Conservation (phyloP, 2,113 vertebrate species). For the Gulo gulo region DNA sequence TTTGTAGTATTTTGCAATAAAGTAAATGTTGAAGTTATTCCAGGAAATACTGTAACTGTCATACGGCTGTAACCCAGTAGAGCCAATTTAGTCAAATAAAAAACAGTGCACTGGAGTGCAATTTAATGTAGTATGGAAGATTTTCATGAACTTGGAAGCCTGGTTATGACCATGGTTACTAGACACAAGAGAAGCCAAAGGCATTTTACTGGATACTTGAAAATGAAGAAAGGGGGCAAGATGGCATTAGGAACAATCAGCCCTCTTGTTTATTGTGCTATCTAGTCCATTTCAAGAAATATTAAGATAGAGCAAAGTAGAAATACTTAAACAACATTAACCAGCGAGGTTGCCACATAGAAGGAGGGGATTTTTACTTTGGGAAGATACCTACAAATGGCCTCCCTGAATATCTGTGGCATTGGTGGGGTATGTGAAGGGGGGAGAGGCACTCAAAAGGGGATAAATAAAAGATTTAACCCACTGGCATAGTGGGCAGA, state of each 20-base stretch:
- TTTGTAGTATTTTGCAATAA: constrained; percentile 48
- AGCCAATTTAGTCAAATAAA: constrained; percentile 21
- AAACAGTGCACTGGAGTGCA: neutral
- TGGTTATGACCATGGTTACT: constrained; percentile 22
- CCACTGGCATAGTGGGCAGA: neutral
- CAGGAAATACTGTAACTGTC: constrained; percentile 44
- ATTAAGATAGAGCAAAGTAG: neutral
- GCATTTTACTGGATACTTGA: constrained; percentile 18
- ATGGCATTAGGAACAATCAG: neutral
- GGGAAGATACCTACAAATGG: neutral
- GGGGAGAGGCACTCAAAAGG: neutral
- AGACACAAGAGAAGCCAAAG: neutral
- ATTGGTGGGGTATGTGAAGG: fast-evolving
- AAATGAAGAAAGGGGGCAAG: neutral
- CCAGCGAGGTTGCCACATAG: neutral
- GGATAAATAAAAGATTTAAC: neutral
- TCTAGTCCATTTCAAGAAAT: neutral
- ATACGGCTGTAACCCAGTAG: neutral
- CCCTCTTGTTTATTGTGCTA: neutral
- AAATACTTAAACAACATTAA: neutral
- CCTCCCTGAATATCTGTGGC: neutral
- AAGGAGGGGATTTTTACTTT: neutral
- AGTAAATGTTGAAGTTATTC: constrained; percentile 30
- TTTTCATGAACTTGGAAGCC: constrained; percentile 52
- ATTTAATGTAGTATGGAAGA: constrained; percentile 4